Conservation (phyloP, 2,113 vertebrate genomes). For the Jaculus jaculus region DNA sequence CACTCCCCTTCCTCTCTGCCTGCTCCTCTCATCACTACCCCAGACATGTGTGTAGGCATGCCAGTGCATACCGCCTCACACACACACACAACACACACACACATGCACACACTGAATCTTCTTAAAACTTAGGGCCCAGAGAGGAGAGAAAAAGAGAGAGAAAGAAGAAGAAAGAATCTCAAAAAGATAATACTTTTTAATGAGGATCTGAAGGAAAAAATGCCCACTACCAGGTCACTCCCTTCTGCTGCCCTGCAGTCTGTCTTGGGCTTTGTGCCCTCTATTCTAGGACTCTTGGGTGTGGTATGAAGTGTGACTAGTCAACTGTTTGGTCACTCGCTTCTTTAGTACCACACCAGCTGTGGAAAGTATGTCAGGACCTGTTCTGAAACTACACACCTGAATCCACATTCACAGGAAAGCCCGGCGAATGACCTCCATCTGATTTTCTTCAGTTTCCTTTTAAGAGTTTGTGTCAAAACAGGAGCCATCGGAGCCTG, state of each 20-base stretch:
- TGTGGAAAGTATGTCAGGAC: slow-evolving; percentile 69
- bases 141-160: background rate
- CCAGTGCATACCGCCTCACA: background rate
- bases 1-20: slow-evolving; percentile 50
- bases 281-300: background rate
- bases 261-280: slow-evolving; percentile 17
- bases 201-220: slow-evolving; percentile 69
- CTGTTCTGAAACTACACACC: slow-evolving; percentile 77
- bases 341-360: slow-evolving; percentile 54
- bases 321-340: slow-evolving; percentile 67
- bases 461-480: slow-evolving; percentile 78
- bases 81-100: background rate
- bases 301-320: background rate
- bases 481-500: slow-evolving; percentile 75
- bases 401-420: slow-evolving; percentile 78
- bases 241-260: background rate
- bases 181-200: slow-evolving; percentile 66
- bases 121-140: slow-evolving; percentile 75
- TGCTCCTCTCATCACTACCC: background rate
- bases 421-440: slow-evolving; percentile 81
- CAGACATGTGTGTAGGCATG: background rate
- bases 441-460: slow-evolving; percentile 54
- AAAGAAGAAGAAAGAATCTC: background rate
- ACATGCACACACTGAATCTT: background rate
- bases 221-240: slow-evolving; percentile 65